phyloP scores from a whole-genome alignment of 2,888 invertebrate genomes.

The Parnassius apollo region DNA sequence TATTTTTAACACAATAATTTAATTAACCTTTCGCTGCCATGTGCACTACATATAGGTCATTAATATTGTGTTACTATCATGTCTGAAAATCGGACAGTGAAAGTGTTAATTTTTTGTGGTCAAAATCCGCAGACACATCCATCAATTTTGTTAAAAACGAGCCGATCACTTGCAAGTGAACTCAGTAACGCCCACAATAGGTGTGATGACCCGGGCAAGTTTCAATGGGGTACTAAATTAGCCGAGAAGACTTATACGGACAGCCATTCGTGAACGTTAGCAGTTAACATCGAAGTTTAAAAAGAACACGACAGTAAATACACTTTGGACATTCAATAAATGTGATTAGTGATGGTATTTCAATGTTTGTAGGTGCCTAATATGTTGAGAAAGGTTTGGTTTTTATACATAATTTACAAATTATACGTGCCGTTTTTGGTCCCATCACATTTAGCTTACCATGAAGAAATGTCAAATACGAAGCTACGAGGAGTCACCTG shows the following conservation, averaged over 20 bases:
- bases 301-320: constrained; percentile 42
- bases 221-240: constrained; percentile 62
- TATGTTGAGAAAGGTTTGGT: not conserved
- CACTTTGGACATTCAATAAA: constrained; percentile 48
- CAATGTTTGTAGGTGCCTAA: constrained; percentile 8
- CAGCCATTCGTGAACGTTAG: constrained; percentile 60
- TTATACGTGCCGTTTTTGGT: not conserved
- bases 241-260: constrained; percentile 61
- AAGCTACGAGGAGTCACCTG: constrained; percentile 6
- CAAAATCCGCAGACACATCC: not conserved
- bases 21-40: too few species aligned
- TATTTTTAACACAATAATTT: too few species aligned
- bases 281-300: constrained; percentile 51
- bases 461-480: constrained; percentile 11
- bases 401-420: not conserved
- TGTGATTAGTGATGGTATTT: constrained; percentile 33
- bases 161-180: constrained; percentile 62
- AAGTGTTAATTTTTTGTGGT: too few species aligned
- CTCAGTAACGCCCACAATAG: constrained; percentile 59
- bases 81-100: too few species aligned
- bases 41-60: too few species aligned
- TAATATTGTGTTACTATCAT: too few species aligned
- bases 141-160: constrained; percentile 12
- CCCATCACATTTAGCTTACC: constrained; percentile 12
- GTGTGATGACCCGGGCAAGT: constrained; percentile 56